phyloP scores from a whole-genome alignment of 1,140 invertebrate species.

The Zaprionus ghesquierei region DNA sequence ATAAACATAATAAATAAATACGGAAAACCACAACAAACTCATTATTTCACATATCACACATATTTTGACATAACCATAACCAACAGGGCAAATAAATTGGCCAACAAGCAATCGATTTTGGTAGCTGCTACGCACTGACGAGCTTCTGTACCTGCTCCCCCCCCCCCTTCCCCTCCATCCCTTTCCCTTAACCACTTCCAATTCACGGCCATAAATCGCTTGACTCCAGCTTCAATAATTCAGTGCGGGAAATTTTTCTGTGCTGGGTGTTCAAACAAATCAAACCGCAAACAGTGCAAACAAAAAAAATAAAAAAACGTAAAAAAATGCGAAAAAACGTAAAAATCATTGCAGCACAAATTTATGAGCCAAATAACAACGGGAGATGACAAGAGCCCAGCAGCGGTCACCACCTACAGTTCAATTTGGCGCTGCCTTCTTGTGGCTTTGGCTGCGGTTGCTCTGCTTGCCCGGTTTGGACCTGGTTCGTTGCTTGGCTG shows the following conservation, averaged over 20 bases:
- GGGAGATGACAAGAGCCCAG: slow-evolving; percentile 79
- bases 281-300: slow-evolving; percentile 31
- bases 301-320: slow-evolving; percentile 11
- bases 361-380: slow-evolving; percentile 80
- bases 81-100: slow-evolving; percentile 71
- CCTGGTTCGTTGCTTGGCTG: no score
- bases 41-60: slow-evolving; percentile 78
- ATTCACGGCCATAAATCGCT: slow-evolving; percentile 67
- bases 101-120: slow-evolving; percentile 63
- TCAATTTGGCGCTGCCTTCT: slow-evolving; percentile 75
- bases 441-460: slow-evolving; percentile 22
- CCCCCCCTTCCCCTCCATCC: neutral
- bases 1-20: slow-evolving; percentile 45
- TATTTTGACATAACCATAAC: slow-evolving; percentile 79
- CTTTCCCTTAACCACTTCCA: slow-evolving; percentile 14
- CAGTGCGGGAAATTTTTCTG: slow-evolving; percentile 44
- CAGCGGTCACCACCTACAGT: slow-evolving; percentile 80
- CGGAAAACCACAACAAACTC: slow-evolving; percentile 69
- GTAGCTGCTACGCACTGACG: slow-evolving; percentile 20
- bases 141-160: neutral
- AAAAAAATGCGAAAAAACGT: slow-evolving; percentile 68
- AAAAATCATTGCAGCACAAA: slow-evolving; percentile 71
- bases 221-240: slow-evolving; percentile 65
- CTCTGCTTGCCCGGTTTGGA: no score
- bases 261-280: slow-evolving; percentile 56